Evolutionary conservation across 2,888 invertebrate genomes (phyloP), one percentile per base, ranked within the genome.

Genomic region (Keiferia lycopersicella): DNA sequence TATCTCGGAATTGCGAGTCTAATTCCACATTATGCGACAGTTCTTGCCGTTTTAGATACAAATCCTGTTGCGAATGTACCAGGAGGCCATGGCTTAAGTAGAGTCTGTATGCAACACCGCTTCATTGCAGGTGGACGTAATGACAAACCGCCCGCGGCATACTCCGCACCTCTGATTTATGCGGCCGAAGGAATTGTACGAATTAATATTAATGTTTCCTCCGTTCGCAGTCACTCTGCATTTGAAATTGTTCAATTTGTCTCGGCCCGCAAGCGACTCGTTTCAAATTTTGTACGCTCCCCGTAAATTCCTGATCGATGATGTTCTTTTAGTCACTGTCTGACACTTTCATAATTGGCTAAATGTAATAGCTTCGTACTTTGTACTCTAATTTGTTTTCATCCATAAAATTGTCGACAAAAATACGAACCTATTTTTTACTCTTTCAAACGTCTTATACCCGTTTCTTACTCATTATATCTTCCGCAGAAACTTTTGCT

Each of bases 51-150:
- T 63, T 63, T 34, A 22, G 60, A 61, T 65, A 67, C 66, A 73
- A 75, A 77, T 83, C 77, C 75, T 74, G 76, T 78, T 75, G 78
- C 74, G 74, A 80, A 79, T 75, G 71, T 68, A 64, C 68, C 68
- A 48, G 30, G 30, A 16, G 61, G 22, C 22, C 12, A 53, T 53
- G 51, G 34, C 34, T 34, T 20, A 50, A 50, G 50, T 50, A 48
- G 48, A 56, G 53, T 2, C 68, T 66, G 68, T 75, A 72, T 75
- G 70, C 51, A 38, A 69, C 26, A 56, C 73, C 69, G 71, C 77
- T 79, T 78, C 77, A 80, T 82, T 82, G 77, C 73, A 73, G 73
- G 73, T 71, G 73, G 50, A 58, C 61, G 38, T 64, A 62, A 62
- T 73, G 73, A 73, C 75, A 75, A 75, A 75, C 67, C 71, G 79